Evolutionary conservation across 2,113 vertebrate species (phyloP).

Genomic region (Nesoenas mayeri): DNA sequence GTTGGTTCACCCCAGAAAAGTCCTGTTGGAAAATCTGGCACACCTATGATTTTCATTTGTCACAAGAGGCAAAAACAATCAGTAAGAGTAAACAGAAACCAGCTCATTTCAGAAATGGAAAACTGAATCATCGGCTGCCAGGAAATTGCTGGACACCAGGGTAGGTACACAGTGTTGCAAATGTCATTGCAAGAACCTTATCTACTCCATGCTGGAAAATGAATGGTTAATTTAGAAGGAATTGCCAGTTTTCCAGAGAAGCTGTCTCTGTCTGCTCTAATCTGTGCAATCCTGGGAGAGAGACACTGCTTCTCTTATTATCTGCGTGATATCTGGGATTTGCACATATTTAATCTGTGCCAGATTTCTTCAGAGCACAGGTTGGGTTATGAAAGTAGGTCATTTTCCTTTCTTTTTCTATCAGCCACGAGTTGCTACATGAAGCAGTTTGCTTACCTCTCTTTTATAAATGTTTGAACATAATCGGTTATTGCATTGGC

Average conservation of each 20-base stretch:
- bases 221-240: neutral
- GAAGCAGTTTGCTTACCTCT: slow-evolving; percentile 46
- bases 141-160: neutral
- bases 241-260: neutral
- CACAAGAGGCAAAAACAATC: slow-evolving; percentile 45
- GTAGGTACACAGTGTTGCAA: neutral
- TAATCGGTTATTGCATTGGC: slow-evolving; percentile 16
- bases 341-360: neutral
- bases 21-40: slow-evolving; percentile 49
- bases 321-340: neutral
- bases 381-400: neutral
- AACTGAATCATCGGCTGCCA: slow-evolving; percentile 47
- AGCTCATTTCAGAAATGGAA: slow-evolving; percentile 43
- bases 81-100: slow-evolving; percentile 30
- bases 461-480: slow-evolving; percentile 41
- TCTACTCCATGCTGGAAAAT: neutral
- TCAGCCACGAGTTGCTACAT: neutral
- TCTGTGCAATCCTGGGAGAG: neutral
- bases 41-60: slow-evolving; percentile 5
- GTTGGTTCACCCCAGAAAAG: neutral
- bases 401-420: neutral
- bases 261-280: neutral
- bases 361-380: neutral
- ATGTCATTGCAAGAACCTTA: neutral
- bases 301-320: neutral